These are phyloP conservation scores for Ashinkailepas kermadecensis DNA, from an alignment of 2,888 invertebrate species.

Conservation along the genomic window DNA sequence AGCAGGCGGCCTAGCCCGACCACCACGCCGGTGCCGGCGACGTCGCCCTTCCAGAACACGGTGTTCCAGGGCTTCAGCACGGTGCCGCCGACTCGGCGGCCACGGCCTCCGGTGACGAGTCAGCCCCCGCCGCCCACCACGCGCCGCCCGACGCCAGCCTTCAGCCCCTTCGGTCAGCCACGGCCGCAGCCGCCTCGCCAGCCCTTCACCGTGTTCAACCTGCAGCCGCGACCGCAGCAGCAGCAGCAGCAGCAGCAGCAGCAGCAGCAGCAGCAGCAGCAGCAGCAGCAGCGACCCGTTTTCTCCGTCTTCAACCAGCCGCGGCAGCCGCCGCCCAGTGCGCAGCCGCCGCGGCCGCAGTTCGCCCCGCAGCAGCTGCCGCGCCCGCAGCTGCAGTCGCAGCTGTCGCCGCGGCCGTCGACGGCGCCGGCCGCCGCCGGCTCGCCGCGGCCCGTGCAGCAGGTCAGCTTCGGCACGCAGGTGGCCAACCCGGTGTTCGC, in stretches of 20 bases:
- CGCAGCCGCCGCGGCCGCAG: constrained; percentile 20
- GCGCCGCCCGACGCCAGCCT: constrained; percentile 48
- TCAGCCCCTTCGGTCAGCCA: constrained; percentile 54
- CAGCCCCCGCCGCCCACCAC: constrained; percentile 39
- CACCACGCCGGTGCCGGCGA: constrained; percentile 26
- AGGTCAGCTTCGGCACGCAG: constrained; percentile 23
- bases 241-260: not conserved
- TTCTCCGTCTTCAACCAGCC: constrained; percentile 33
- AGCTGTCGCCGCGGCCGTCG: not conserved
- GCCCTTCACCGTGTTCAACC: not conserved
- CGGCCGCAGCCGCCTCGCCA: constrained; percentile 45
- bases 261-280: constrained; percentile 27
- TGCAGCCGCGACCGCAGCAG: not conserved
- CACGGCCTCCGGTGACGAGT: constrained; percentile 38
- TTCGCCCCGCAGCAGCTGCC: not conserved
- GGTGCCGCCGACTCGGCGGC: constrained; percentile 34
- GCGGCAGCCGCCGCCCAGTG: constrained; percentile 23
- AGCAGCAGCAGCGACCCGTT: not conserved
- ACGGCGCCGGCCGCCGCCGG: not conserved
- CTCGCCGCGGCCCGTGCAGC: constrained; percentile 13
- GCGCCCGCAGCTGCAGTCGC: constrained; percentile 23
- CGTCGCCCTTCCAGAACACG: constrained; percentile 42
- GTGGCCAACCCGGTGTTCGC: constrained; percentile 17
- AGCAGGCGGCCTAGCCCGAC: not conserved
- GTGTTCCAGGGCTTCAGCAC: constrained; percentile 48